These are phyloP conservation scores for Cheiracanthium punctorium DNA, from an alignment of 2,888 invertebrate genomes.

Conservation along the genomic window DNA sequence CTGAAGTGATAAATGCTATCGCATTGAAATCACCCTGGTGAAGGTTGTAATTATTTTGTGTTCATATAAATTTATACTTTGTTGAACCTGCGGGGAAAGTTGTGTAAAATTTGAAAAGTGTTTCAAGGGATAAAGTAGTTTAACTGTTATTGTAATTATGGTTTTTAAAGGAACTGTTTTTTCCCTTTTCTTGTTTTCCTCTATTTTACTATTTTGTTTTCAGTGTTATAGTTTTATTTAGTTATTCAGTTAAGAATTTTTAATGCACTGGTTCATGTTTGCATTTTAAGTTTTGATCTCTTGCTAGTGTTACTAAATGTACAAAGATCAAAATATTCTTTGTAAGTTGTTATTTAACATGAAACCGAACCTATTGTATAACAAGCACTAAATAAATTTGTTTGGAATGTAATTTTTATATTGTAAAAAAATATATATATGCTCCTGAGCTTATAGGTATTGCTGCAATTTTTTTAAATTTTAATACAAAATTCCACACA, in stretches of 20 bases:
- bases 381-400: neutral
- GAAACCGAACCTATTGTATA: neutral
- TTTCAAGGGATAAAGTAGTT: too few relatives aligned
- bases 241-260: neutral
- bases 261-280: conserved; percentile 1
- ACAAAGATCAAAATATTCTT: neutral
- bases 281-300: neutral
- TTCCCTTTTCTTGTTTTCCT: too few relatives aligned
- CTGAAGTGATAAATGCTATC: too few relatives aligned
- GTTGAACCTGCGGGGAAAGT: too few relatives aligned
- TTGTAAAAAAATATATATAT: conserved; percentile 34
- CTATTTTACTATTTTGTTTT: too few relatives aligned
- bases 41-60: too few relatives aligned
- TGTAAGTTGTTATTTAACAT: conserved; percentile 12
- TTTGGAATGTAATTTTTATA: neutral
- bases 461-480: conserved; percentile 15
- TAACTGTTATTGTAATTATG: too few relatives aligned
- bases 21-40: too few relatives aligned
- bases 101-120: too few relatives aligned
- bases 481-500: neutral
- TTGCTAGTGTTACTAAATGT: neutral
- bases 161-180: too few relatives aligned
- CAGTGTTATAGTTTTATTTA: neutral
- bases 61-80: too few relatives aligned
- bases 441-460: conserved; percentile 43